Evolutionary conservation across 2,888 invertebrate species (phyloP).

Genomic region (Graphium colonna): DNA sequence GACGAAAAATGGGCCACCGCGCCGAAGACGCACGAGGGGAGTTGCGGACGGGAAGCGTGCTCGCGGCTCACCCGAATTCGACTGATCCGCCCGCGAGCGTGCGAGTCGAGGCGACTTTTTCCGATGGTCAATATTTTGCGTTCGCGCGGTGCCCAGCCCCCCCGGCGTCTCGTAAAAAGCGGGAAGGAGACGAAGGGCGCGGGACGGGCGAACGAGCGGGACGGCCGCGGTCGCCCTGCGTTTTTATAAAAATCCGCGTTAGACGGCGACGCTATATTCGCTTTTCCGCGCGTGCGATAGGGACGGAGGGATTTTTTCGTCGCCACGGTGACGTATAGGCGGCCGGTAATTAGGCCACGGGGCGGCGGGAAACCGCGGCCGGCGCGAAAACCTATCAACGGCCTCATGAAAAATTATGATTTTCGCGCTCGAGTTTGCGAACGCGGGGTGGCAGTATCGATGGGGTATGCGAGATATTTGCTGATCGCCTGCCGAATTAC

Average conservation of each 20-base stretch:
- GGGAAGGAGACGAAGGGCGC: slow-evolving; percentile 79
- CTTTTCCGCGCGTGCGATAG: slow-evolving; percentile 51
- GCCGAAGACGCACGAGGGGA: slow-evolving; percentile 77
- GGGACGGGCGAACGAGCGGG: slow-evolving; percentile 62
- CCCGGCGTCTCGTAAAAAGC: slow-evolving; percentile 81
- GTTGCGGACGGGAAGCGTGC: slow-evolving; percentile 68
- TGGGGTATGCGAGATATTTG: slow-evolving; percentile 55
- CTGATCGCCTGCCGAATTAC: slow-evolving; percentile 45
- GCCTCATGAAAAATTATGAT: slow-evolving; percentile 79
- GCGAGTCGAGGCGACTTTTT: slow-evolving; percentile 81
- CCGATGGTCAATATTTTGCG: slow-evolving; percentile 82
- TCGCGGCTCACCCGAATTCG: slow-evolving; percentile 74
- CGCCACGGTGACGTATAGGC: slow-evolving; percentile 76
- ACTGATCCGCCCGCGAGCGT: slow-evolving; percentile 81
- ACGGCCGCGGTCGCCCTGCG: slow-evolving; percentile 77
- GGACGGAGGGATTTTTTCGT: slow-evolving; percentile 77
- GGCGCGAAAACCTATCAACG: slow-evolving; percentile 78
- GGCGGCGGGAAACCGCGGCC: slow-evolving; percentile 78
- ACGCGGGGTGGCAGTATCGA: slow-evolving; percentile 59
- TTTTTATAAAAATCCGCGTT: slow-evolving; percentile 77
- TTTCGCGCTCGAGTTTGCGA: slow-evolving; percentile 63
- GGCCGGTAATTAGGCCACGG: slow-evolving; percentile 78
- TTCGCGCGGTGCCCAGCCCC: slow-evolving; percentile 78
- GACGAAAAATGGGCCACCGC: slow-evolving; percentile 75
- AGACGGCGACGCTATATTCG: slow-evolving; percentile 60